Evolutionary conservation across 2,888 invertebrate species (phyloP), one percentile per base, ranked within the genome.

Genomic region (Aphodius sticticus): DNA sequence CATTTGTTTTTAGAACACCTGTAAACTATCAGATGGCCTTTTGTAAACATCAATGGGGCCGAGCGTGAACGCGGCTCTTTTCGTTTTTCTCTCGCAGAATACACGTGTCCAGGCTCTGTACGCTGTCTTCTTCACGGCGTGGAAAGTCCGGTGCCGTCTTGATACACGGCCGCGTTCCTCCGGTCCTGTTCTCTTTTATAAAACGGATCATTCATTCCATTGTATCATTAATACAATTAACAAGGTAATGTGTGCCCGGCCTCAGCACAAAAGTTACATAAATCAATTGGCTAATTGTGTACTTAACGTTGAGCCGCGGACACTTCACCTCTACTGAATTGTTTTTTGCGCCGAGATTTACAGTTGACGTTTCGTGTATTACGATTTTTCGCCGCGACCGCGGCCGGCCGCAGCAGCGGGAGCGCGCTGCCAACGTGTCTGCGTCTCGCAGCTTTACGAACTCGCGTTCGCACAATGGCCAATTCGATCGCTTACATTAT

Each of bases 11-110:
- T 80, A 81, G 81, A 83, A 78, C 82, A 81, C 82, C 81, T 83
- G 82, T 83, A 83, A 82, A 82, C 83, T 83, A 82, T 83, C 83
- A 81, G 83, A 84, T 83, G 81, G 82, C 82, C 83, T 84, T 83
- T 83, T 83, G 79, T 79, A 81, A 74, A 80, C 71, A 77, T 81
- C 76, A 81, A 82, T 81, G 79, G 78, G 78, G 80, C 79, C 78
- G 81, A 82, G 53, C 78, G 77, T 78, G 80, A 81, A 81, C 77
- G 81, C 80, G 77, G 53, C 81, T 35, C 71, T 71, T 76, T 70
- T 71, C 74, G 76, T 80, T 76, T 76, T 78, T 78, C 77, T 76
- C 78, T 26, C 35, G 76, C 77, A 16, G 53, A 26, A 71, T 80
- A 79, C 81, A 81, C 81, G 81, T 81, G 81, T 81, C 76, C 77